phyloP scores from a whole-genome alignment of 1,140 invertebrate genomes.

The Callitettix versicolor region DNA sequence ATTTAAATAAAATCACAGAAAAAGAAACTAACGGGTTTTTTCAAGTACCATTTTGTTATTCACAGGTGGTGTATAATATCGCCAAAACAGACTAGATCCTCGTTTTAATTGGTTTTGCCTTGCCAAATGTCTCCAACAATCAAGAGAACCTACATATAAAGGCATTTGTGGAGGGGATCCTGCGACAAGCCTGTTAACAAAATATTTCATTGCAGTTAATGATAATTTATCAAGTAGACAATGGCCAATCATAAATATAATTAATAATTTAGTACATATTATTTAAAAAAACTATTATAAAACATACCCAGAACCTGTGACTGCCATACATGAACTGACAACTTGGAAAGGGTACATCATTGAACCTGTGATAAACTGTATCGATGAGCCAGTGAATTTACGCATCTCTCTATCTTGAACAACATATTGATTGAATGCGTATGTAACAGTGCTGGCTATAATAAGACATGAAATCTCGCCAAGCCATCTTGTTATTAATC shows the following conservation, averaged over 20 bases:
- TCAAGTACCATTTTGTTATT: no score
- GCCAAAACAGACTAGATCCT: slow-evolving; percentile 37
- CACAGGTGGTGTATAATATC: slow-evolving; percentile 14
- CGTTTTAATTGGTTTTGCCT: slow-evolving; percentile 64
- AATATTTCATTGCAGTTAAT: slow-evolving; percentile 9
- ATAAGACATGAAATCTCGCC: slow-evolving; percentile 63
- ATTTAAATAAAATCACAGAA: no score
- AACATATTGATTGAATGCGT: slow-evolving; percentile 29
- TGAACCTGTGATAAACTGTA: slow-evolving; percentile 60
- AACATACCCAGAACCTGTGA: slow-evolving; percentile 58
- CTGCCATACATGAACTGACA: slow-evolving; percentile 76
- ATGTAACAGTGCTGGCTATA: slow-evolving; percentile 28
- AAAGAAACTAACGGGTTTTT: no score
- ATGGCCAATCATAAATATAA: neutral
- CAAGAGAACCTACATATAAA: slow-evolving; percentile 58
- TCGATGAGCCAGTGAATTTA: slow-evolving; percentile 41
- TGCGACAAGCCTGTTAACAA: slow-evolving; percentile 50
- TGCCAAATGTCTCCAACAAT: slow-evolving; percentile 71
- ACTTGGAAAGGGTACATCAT: slow-evolving; percentile 78
- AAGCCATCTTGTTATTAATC: slow-evolving; percentile 69
- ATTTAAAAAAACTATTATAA: no score
- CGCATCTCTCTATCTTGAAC: slow-evolving; percentile 61
- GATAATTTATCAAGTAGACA: slow-evolving; percentile 1
- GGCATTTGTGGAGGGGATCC: slow-evolving; percentile 72
- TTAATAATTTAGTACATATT: neutral